Base-by-base conservation (phyloP, 2,888 invertebrate species). In the Chymomyza fuscimana region DNA sequence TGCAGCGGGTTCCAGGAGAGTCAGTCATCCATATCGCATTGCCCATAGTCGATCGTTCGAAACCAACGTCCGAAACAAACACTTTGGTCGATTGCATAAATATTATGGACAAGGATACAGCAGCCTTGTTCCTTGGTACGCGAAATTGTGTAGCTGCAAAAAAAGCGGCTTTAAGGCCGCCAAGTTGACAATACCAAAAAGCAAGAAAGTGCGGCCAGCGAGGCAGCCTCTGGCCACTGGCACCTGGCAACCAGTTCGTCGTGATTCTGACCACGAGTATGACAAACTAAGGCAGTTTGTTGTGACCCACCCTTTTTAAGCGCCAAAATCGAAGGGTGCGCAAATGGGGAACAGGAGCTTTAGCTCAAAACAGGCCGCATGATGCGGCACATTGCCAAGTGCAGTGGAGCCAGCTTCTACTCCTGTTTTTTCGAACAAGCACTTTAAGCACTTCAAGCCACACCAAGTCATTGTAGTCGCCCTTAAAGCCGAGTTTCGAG, bases 251-350 rank as follows among this genome's bases (percentile, higher is more conserved):
- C 52, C 52, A 5, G 52, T 19, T 54, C 52, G 12, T 12, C 40
- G 12, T 46, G 40, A 10, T 32, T 32, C 32, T 32, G 32, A 46
- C 32, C 4, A 32, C 40, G 32, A 46, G 40, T 12, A 12, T 46
- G 40, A 12, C 12, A 46, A 46, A 46, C 40, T 2, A 12, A 46
- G 32, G 6, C 7, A 7, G 32, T 32, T 9, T 32, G 32, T 7
- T 5, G 7, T 4, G 32, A 32, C 32, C 32, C 58, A 58, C 25
- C 58, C 22, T 60, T 25, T 60, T 60, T 6, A 25, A 60, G 36
- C 32, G 36, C 16, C 60, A 60, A 60, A 60, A 60, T 60, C 60
- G 36, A 36, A 36, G 60, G 60, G 32, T 60, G 60, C 60, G 40
- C 60, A 36, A 60, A 60, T 22, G 54, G 22, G 54, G 10, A 19